Conservation (phyloP, 2,888 invertebrate genomes). For the Julus scanicus region DNA sequence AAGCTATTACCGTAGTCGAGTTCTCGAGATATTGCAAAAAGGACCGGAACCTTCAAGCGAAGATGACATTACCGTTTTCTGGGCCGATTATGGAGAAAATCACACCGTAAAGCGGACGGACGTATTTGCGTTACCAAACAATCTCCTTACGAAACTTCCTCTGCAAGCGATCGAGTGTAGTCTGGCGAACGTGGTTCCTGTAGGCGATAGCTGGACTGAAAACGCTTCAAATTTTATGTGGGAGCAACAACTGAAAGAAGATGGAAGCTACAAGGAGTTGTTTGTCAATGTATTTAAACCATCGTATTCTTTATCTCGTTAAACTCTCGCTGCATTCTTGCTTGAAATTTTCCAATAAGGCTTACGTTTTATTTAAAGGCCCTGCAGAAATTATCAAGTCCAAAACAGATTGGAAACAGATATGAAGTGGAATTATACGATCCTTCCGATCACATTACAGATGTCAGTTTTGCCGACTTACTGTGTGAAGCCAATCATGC, state of each 20-base stretch:
- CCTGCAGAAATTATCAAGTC: background rate
- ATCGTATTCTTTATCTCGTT: background rate
- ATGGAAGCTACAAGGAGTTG: constrained; percentile 61
- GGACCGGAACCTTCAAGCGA: constrained; percentile 27
- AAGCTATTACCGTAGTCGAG: constrained; percentile 63
- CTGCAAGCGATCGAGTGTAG: constrained; percentile 74
- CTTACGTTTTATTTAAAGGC: constrained; percentile 25
- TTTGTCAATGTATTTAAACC: constrained; percentile 12
- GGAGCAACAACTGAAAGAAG: constrained; percentile 66
- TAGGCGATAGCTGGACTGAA: constrained; percentile 69
- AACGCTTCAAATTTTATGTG: constrained; percentile 71
- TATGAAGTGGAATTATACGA: constrained; percentile 46
- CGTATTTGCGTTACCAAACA: constrained; percentile 69
- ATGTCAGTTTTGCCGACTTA: constrained; percentile 34
- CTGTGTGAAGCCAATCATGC: background rate
- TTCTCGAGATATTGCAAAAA: constrained; percentile 68
- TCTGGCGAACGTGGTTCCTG: constrained; percentile 70
- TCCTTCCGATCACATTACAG: constrained; percentile 19
- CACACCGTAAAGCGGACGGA: constrained; percentile 66
- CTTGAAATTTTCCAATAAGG: background rate
- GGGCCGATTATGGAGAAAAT: constrained; percentile 75
- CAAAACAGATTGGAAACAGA: background rate
- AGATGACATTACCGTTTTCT: constrained; percentile 69
- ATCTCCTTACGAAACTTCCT: constrained; percentile 70
- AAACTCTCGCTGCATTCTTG: too few relatives aligned